Evolutionary conservation across 2,113 vertebrate species (phyloP).

Genomic region (Xiphophorus couchianus): DNA sequence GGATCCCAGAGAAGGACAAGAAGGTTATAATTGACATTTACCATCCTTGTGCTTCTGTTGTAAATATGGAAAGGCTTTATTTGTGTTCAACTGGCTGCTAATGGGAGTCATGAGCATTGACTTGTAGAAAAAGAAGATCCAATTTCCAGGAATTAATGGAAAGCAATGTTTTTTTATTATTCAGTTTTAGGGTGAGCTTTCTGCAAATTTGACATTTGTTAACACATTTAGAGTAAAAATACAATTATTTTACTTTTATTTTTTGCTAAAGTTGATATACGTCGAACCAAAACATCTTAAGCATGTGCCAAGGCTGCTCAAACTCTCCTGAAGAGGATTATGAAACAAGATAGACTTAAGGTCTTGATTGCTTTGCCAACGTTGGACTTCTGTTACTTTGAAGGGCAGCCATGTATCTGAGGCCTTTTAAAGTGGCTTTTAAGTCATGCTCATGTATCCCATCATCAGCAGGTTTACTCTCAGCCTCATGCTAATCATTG

Average conservation of each 20-base stretch:
- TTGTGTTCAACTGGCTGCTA: neutral
- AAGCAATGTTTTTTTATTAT: neutral
- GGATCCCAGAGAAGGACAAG: neutral
- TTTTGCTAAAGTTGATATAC: neutral
- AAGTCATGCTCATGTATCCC: neutral
- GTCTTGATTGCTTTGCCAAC: neutral
- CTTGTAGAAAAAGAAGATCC: neutral
- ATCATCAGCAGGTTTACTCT: conserved; percentile 26
- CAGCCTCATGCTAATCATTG: conserved; percentile 43
- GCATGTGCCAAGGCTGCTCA: neutral
- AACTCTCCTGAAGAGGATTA: neutral
- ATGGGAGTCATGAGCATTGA: neutral
- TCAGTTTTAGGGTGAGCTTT: neutral
- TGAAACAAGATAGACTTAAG: neutral
- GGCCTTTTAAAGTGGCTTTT: neutral
- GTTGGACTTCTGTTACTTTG: conserved; percentile 2
- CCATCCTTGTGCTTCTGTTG: neutral
- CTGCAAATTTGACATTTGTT: neutral
- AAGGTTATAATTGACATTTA: neutral
- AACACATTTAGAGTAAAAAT: neutral
- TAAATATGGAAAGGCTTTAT: neutral
- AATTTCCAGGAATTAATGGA: neutral
- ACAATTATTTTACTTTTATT: neutral
- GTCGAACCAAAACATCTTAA: neutral
- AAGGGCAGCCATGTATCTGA: neutral